phyloP scores from a whole-genome alignment of 2,797 vertebrate genomes.

The Pteropus rufus region DNA sequence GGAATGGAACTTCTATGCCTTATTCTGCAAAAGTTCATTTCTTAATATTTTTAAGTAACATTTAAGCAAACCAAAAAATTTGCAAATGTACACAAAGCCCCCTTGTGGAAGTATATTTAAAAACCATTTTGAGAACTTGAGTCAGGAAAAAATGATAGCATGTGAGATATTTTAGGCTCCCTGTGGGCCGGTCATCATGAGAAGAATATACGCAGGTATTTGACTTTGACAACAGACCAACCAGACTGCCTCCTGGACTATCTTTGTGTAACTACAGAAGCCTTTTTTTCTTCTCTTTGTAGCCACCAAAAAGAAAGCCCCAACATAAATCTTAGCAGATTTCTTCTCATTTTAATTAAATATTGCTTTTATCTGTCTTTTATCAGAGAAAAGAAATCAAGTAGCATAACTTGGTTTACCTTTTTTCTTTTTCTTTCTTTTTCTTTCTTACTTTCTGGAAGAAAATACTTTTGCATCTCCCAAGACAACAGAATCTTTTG shows the following conservation, averaged over 20 bases:
- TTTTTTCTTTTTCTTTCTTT: constrained; percentile 15
- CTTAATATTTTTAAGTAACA: constrained; percentile 61
- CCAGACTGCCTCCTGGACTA: neutral
- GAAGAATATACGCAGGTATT: neutral
- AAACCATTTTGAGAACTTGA: constrained; percentile 37
- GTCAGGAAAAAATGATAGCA: neutral
- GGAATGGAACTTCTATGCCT: neutral
- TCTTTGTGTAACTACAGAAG: neutral
- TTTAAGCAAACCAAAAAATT: constrained; percentile 52
- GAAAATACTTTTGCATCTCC: constrained; percentile 34
- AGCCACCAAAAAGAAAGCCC: neutral
- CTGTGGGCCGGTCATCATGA: neutral
- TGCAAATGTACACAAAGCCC: constrained; percentile 79
- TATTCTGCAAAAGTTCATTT: neutral
- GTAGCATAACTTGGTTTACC: constrained; percentile 26
- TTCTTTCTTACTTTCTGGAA: neutral
- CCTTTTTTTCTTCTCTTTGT: neutral
- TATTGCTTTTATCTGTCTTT: constrained; percentile 5
- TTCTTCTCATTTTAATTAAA: constrained; percentile 7
- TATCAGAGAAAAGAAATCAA: constrained; percentile 42
- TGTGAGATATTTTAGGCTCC: neutral
- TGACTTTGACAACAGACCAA: neutral
- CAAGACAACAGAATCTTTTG: constrained; percentile 27
- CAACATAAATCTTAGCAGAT: neutral
- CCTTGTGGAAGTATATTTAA: constrained; percentile 84